Evolutionary conservation across 2,113 vertebrate genomes (phyloP).

Genomic region (Serilophus lunatus): DNA sequence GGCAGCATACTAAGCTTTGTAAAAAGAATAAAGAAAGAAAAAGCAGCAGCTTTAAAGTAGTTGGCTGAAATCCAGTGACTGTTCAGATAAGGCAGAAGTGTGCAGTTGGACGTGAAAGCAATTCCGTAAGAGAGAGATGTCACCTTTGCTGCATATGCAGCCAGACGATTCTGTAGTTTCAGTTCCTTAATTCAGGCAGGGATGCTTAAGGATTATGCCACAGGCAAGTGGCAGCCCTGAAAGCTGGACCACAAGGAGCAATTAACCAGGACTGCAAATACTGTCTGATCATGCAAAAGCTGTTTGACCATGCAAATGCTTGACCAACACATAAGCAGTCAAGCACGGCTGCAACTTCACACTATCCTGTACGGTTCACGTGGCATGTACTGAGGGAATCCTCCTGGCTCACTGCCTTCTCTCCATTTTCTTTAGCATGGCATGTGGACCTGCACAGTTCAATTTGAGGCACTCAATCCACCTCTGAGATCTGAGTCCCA

Average conservation of each 20-base stretch:
- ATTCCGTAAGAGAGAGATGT: neutral
- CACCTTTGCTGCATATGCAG: neutral
- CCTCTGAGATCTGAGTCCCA: no score
- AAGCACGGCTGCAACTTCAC: neutral
- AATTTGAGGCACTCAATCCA: no score
- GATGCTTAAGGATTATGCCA: neutral
- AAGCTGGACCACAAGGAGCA: neutral
- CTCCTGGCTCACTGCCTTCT: no score
- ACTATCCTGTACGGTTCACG: no score
- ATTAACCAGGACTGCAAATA: neutral
- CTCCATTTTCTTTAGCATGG: no score
- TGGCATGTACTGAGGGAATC: no score
- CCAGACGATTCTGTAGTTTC: neutral
- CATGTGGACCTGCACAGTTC: no score
- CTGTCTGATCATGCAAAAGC: neutral
- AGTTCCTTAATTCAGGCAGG: neutral
- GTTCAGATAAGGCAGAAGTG: neutral
- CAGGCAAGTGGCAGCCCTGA: neutral
- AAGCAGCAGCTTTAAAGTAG: neutral
- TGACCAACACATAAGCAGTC: neutral
- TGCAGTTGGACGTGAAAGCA: neutral
- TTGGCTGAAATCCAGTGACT: neutral
- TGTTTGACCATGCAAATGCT: neutral
- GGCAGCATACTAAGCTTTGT: neutral
- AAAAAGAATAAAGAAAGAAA: neutral